phyloP scores from a whole-genome alignment of 2,888 invertebrate species.

The Hyposoter didymator region DNA sequence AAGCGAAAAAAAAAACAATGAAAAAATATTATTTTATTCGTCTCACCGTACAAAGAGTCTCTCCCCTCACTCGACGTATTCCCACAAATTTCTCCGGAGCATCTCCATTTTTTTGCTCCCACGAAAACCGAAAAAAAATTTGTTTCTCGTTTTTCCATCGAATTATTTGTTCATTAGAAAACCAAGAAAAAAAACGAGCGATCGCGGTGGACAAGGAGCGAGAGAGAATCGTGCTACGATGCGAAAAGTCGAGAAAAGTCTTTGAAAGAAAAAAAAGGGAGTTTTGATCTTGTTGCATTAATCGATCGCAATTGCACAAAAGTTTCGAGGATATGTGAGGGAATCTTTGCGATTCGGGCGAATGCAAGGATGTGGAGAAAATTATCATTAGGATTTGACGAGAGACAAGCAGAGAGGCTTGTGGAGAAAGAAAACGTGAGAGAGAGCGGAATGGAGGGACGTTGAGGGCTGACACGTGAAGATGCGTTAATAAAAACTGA shows the following conservation, averaged over 20 bases:
- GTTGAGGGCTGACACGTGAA: conserved; percentile 50
- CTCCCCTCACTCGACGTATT: conserved; percentile 58
- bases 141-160: conserved; percentile 20
- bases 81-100: conserved; percentile 28
- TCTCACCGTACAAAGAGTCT: conserved; percentile 67
- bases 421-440: neutral
- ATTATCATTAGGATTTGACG: neutral
- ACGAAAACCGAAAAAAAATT: conserved; percentile 14
- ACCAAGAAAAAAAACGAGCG: conserved; percentile 1
- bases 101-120: neutral
- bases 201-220: neutral
- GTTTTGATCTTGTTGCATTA: conserved; percentile 55
- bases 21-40: conserved; percentile 61
- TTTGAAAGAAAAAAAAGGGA: conserved; percentile 4
- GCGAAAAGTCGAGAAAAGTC: neutral
- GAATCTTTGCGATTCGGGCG: conserved; percentile 20
- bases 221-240: too few relatives aligned
- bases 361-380: conserved; percentile 1
- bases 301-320: conserved; percentile 63
- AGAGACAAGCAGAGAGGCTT: neutral
- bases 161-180: conserved; percentile 6
- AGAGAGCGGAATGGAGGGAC: conserved; percentile 20
- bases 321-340: conserved; percentile 51
- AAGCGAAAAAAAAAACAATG: conserved; percentile 63
- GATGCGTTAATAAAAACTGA: conserved; percentile 42